Evolutionary conservation across 1,140 invertebrate genomes (phyloP).

Genomic region (Papilio machaon): DNA sequence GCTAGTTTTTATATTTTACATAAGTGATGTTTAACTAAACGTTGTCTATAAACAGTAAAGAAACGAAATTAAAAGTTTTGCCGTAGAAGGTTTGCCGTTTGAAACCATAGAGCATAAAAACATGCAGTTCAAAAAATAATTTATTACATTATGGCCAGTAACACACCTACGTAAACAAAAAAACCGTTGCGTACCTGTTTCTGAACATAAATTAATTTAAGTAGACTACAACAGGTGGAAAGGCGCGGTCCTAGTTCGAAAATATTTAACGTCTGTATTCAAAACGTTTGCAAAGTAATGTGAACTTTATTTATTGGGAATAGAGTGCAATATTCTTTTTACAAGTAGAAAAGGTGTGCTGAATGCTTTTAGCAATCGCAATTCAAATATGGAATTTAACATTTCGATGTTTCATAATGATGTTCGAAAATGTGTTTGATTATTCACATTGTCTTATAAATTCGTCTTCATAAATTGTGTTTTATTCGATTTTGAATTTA

Average conservation of each 20-base stretch:
- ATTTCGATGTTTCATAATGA: constrained; percentile 47
- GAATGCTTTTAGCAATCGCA: constrained; percentile 37
- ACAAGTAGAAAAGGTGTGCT: constrained; percentile 6
- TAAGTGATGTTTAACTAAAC: too few relatives aligned
- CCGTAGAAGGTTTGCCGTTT: neutral
- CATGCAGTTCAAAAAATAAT: neutral
- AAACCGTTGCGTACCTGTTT: constrained; percentile 40
- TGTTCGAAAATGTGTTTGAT: constrained; percentile 39
- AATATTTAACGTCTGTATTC: constrained; percentile 4
- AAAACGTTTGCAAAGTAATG: neutral
- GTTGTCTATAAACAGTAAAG: neutral
- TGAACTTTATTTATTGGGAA: neutral
- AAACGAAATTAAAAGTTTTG: neutral
- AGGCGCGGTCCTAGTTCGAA: constrained; percentile 38
- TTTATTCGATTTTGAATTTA: neutral
- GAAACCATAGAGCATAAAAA: neutral
- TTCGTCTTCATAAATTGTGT: neutral
- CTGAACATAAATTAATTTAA: constrained; percentile 46
- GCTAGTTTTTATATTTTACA: too few relatives aligned
- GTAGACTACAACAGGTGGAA: constrained; percentile 46
- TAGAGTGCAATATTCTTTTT: constrained; percentile 3
- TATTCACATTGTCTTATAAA: neutral
- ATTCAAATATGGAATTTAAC: constrained; percentile 52
- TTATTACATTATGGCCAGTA: constrained; percentile 5
- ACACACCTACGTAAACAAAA: constrained; percentile 32